Percentiles rank a stretch among this genome's conserved stretches.
Evolutionary conservation across 2,113 vertebrate genomes (phyloP).

Genomic region (Colossoma macropomum): DNA sequence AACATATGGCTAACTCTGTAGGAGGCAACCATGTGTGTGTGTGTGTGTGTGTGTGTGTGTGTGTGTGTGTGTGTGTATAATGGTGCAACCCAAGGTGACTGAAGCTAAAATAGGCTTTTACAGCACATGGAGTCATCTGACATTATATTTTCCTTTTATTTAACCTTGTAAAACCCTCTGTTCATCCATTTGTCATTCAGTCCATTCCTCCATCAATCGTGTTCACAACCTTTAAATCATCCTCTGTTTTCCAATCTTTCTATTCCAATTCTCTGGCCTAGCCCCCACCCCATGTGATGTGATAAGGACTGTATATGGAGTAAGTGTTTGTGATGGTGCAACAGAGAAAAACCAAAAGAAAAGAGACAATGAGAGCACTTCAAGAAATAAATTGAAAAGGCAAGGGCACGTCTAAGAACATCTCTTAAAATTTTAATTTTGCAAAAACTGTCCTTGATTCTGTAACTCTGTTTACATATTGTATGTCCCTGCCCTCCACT

Average conservation of each 20-base stretch:
- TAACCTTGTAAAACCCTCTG: neutral
- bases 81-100: neutral
- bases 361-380: neutral
- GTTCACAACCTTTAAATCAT: neutral
- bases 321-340: neutral
- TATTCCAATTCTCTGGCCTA: neutral
- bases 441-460: neutral
- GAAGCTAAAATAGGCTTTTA: neutral
- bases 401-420: neutral
- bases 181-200: neutral
- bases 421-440: neutral
- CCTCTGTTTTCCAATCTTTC: neutral
- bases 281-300: neutral
- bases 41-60: neutral
- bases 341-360: neutral
- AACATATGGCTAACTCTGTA: neutral
- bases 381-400: conserved; percentile 6
- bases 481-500: neutral
- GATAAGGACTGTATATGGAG: neutral
- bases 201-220: neutral
- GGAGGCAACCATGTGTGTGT: neutral
- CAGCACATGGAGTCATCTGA: neutral
- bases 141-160: neutral
- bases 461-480: neutral
- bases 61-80: neutral